Conservation (phyloP, 92 coral and sea anemone genomes). For the Muricea muricata region DNA sequence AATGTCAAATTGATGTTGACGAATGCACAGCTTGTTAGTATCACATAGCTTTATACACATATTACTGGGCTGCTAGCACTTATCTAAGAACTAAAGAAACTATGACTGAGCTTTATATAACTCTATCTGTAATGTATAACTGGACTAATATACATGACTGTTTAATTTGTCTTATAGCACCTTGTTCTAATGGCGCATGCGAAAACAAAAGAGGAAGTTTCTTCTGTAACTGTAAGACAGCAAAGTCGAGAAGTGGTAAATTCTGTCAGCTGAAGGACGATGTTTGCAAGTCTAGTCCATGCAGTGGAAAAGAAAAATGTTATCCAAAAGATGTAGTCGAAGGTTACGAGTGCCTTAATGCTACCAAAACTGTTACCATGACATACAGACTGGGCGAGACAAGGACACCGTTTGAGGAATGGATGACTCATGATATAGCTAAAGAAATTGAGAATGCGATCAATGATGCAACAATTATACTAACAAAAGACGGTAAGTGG, state of each 20-base stretch:
- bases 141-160: too few species aligned
- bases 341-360: constrained; percentile 68
- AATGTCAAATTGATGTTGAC: constrained; percentile 76
- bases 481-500: constrained; percentile 48
- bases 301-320: constrained; percentile 58
- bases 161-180: too few species aligned
- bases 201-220: constrained; percentile 69
- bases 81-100: too few species aligned
- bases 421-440: constrained; percentile 64
- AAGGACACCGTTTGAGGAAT: constrained; percentile 32
- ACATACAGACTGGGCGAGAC: constrained; percentile 20
- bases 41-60: background rate
- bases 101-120: too few species aligned
- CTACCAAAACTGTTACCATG: constrained; percentile 58
- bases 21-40: constrained; percentile 82
- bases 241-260: constrained; percentile 65
- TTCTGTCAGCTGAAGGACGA: constrained; percentile 62
- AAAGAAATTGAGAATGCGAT: constrained; percentile 71
- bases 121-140: too few species aligned
- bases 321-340: constrained; percentile 57
- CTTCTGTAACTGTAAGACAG: constrained; percentile 63
- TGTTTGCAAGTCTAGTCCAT: constrained; percentile 63
- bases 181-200: constrained; percentile 74
- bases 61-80: background rate
- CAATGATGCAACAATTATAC: constrained; percentile 61